Base-by-base conservation (phyloP, 2,113 vertebrate genomes). In the Vombatus ursinus region DNA sequence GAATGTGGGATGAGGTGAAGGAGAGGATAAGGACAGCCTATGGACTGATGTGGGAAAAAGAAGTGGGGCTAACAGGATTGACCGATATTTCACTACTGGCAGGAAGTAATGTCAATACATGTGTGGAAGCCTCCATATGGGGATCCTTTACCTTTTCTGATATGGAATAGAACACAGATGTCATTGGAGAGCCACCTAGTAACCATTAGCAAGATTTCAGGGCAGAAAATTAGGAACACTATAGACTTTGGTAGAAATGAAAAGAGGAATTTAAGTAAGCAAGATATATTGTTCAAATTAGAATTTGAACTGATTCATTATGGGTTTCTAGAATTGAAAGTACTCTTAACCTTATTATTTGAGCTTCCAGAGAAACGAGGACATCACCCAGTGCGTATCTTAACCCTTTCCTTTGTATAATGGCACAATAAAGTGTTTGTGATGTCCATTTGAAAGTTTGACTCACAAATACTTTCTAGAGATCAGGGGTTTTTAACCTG, bases 41-140 rank as follows among this genome's bases (percentile, higher is more conserved):
- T 77, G 95, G 54, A 93, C 96, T 91, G 51, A 50, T 94, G 22
- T 44, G 53, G 19, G 68, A 23, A 44, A 84, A 97, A 97, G 50
- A 54, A 95, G 52, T 50, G 91, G 53, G 53, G 96, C 47, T 94
- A 84, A 92, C 92, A 47, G 31, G 50, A 84, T 61, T 92, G 50
- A 96, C 26, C 94, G 95, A 97, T 92, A 54, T 94, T 97, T 95
- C 96, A 96, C 0, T 5, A 97, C 91, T 97, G 96, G 68, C 11
- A 54, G 94, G 96, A 98, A 98, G 95, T 24, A 61, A 91, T 90
- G 49, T 92, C 94, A 97, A 96, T 92, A 52, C 48, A 19, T 94
- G 25, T 4, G 0, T 2, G 10, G 4, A 8, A 0, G 47, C 44
- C 54, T 94, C 28, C 23, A 11, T n/a, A 10, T 0, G 2, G n/a